Conservation (phyloP, 2,797 vertebrate genomes). For the Acropternis orthonyx region DNA sequence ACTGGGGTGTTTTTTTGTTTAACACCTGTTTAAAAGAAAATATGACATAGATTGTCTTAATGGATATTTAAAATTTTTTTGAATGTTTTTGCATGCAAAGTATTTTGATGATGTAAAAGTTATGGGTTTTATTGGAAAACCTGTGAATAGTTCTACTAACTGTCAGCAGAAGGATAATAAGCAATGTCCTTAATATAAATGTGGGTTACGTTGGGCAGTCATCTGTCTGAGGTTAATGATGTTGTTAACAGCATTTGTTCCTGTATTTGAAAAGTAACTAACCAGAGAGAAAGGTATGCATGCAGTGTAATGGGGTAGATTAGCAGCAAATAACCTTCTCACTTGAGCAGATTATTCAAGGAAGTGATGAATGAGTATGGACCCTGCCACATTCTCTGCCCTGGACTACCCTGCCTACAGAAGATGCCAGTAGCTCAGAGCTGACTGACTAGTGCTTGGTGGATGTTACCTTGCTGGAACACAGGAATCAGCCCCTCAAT, state of each 20-base stretch:
- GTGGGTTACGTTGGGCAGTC: neutral
- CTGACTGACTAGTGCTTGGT: neutral
- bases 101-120: neutral
- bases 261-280: constrained; percentile 19
- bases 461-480: neutral
- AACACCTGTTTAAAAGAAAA: neutral
- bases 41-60: neutral
- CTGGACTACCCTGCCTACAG: neutral
- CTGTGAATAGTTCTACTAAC: neutral
- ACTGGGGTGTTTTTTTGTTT: neutral
- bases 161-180: neutral
- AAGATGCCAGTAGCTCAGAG: neutral
- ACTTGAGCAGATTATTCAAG: neutral
- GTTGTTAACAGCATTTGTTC: neutral
- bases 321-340: neutral
- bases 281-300: neutral
- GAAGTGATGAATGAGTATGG: neutral
- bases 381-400: neutral
- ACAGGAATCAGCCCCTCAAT: neutral
- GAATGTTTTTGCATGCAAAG: neutral
- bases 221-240: neutral
- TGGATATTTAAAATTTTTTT: neutral
- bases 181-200: neutral
- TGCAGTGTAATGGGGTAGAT: neutral
- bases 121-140: neutral